A percentile compares a stretch with the other conserved stretches of the same genome.
Conservation (phyloP, 2,113 vertebrate genomes). For the Ageneiosus marmoratus region DNA sequence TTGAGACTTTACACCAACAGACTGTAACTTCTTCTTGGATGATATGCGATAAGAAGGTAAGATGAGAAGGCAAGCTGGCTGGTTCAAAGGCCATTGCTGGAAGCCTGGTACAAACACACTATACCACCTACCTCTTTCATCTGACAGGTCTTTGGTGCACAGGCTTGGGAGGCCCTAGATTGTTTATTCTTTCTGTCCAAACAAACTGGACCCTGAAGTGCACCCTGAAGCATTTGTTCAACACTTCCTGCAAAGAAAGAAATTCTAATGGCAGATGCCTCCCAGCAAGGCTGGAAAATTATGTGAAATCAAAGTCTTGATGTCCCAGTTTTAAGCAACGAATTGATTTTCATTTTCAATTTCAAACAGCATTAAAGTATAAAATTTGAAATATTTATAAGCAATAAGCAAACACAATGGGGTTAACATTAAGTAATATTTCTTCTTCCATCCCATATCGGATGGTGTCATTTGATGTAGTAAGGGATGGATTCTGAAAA, state of each 20-base stretch:
- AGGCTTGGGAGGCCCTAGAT: not conserved
- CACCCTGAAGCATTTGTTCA: not conserved
- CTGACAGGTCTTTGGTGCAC: not conserved
- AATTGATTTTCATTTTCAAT: not conserved
- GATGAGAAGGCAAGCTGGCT: not conserved
- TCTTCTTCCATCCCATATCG: conserved; percentile 27
- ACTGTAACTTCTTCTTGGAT: not conserved
- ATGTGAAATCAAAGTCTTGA: not conserved
- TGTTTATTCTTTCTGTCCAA: not conserved
- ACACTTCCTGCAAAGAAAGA: not conserved
- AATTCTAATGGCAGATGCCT: not conserved
- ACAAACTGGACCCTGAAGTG: not conserved
- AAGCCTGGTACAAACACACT: conserved; percentile 2
- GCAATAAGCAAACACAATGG: not conserved
- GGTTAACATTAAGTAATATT: conserved; percentile 42
- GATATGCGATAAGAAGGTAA: not conserved
- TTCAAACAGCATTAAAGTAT: not conserved
- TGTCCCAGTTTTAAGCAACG: not conserved
- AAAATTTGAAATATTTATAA: not conserved
- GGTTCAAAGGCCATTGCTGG: not conserved
- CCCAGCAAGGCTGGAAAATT: not conserved
- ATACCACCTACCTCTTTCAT: conserved; percentile 5
- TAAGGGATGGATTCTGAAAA: conserved; percentile 46
- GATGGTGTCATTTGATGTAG: conserved; percentile 39
- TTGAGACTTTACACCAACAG: not conserved